phyloP scores from a whole-genome alignment of 2,113 vertebrate species.

The Bothrops jararaca region DNA sequence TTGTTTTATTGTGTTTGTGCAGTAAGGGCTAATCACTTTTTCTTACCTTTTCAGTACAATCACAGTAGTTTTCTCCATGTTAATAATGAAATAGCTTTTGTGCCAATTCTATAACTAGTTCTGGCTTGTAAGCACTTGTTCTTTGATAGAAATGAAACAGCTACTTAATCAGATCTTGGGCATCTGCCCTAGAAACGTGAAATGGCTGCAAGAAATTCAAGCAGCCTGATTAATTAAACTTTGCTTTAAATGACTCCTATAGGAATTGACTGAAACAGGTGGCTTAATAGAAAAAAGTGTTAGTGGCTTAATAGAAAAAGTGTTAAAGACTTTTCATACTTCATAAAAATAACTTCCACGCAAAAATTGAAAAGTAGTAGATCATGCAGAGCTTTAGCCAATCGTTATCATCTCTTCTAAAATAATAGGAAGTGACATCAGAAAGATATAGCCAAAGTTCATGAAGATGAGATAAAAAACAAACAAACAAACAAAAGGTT shows the following conservation, averaged over 20 bases:
- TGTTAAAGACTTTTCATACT: constrained; percentile 15
- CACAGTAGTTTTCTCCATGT: neutral
- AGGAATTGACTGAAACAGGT: constrained; percentile 21
- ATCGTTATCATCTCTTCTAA: constrained; percentile 2
- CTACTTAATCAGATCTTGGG: constrained; percentile 12
- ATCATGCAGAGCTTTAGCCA: neutral
- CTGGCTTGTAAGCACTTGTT: neutral
- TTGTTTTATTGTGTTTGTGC: neutral
- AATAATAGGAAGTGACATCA: constrained; percentile 1
- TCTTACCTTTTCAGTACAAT: neutral
- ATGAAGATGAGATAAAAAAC: neutral
- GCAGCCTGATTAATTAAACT: constrained; percentile 28
- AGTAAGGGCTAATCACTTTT: neutral
- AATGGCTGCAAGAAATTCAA: constrained; percentile 5
- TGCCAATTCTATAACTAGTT: constrained; percentile 12
- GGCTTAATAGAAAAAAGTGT: constrained; percentile 16
- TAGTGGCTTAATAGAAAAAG: constrained; percentile 16
- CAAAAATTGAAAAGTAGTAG: neutral
- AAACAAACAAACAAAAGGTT: neutral
- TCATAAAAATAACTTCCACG: constrained; percentile 10
- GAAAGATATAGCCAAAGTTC: neutral
- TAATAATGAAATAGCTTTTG: neutral
- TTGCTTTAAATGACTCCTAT: constrained; percentile 16
- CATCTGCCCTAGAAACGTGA: constrained; percentile 10
- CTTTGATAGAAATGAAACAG: constrained; percentile 16